Percentiles rank a stretch among this genome's conserved stretches.
Conservation (phyloP, 92 coral and sea anemone species). For the Hydrozoanthus gracilis region DNA sequence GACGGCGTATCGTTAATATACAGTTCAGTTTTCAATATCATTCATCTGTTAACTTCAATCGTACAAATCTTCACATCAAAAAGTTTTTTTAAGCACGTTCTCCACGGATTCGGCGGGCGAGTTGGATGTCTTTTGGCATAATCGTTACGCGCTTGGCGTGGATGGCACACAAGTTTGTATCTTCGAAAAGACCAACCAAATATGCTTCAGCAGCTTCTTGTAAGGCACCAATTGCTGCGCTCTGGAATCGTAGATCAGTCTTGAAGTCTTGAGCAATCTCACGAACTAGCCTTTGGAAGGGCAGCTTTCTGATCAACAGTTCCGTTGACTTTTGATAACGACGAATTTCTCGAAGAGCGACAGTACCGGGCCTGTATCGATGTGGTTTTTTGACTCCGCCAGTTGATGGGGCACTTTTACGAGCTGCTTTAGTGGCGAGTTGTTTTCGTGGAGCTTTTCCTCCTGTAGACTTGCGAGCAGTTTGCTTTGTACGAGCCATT, state of each 20-base stretch:
- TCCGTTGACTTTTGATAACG: slow-evolving; percentile 99
- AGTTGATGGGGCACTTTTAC: slow-evolving; percentile 98
- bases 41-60: slow-evolving; percentile 25
- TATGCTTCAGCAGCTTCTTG: slow-evolving; percentile 99
- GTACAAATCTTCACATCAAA: slow-evolving; percentile 14
- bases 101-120: slow-evolving; percentile 99
- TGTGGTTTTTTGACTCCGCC: slow-evolving; percentile 99
- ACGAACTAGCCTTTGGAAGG: slow-evolving; percentile 98
- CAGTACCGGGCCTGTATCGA: slow-evolving; percentile 99
- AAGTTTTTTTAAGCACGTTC: slow-evolving; percentile 31
- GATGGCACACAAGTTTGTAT: slow-evolving; percentile 99
- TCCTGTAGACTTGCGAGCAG: slow-evolving; percentile 97
- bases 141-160: slow-evolving; percentile 99
- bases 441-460: slow-evolving; percentile 99
- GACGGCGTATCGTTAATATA: slow-evolving; percentile 43
- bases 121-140: slow-evolving; percentile 99
- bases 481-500: slow-evolving; percentile 98
- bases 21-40: slow-evolving; percentile 22
- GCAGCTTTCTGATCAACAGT: slow-evolving; percentile 97
- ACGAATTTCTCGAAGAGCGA: slow-evolving; percentile 99
- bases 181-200: slow-evolving; percentile 96
- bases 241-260: slow-evolving; percentile 98
- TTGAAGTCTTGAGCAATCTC: slow-evolving; percentile 99
- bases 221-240: slow-evolving; percentile 98
- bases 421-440: slow-evolving; percentile 96